Conservation (phyloP, 2,797 vertebrate genomes). For the Jordanella pulchra region DNA sequence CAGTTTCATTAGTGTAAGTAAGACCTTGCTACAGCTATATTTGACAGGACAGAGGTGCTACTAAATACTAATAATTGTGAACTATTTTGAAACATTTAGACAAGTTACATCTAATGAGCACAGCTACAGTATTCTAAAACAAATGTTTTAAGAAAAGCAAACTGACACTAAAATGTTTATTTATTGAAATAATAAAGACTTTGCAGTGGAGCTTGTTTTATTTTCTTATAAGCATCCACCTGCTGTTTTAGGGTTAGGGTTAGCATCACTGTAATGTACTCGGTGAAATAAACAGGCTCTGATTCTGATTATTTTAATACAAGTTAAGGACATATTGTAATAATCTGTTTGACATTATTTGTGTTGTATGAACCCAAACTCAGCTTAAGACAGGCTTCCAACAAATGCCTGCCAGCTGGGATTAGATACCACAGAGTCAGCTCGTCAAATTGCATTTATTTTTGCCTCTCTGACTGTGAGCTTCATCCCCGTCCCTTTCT, state of each 20-base stretch:
- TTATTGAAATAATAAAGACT: not conserved
- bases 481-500: not conserved
- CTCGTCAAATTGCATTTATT: slow-evolving; percentile 15
- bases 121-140: not conserved
- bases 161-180: not conserved
- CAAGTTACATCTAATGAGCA: not conserved
- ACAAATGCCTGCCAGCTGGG: not conserved
- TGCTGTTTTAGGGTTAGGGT: not conserved
- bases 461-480: slow-evolving; percentile 4
- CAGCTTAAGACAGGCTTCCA: not conserved
- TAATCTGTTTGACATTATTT: slow-evolving; percentile 2
- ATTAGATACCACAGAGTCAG: not conserved
- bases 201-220: not conserved
- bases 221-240: not conserved
- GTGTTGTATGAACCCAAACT: not conserved
- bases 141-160: not conserved
- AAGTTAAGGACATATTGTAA: not conserved
- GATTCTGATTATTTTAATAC: not conserved
- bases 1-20: not conserved
- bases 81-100: not conserved
- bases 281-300: not conserved
- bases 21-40: not conserved
- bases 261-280: not conserved
- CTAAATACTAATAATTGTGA: not conserved
- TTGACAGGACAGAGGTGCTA: not conserved